Percentiles rank a stretch among this genome's conserved stretches.
Evolutionary conservation across 2,888 invertebrate genomes (phyloP).

Genomic region (Volucella bombylans): DNA sequence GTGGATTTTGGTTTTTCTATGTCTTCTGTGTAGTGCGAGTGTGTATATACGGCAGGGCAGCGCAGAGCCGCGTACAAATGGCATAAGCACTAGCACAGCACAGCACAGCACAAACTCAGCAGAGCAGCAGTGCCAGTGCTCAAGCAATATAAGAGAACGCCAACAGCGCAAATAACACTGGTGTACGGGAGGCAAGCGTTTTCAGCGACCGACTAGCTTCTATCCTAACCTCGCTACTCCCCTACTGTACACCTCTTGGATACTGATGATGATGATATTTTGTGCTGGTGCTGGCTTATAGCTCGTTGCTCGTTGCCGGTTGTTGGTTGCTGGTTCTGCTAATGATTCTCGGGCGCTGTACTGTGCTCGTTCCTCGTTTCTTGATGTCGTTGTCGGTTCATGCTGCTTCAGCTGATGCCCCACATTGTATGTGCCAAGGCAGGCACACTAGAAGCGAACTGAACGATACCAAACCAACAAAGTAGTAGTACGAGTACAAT

Average conservation of each 20-base stretch:
- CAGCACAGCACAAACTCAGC: conserved; percentile 39
- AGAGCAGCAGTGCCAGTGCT: conserved; percentile 70
- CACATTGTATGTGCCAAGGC: conserved; percentile 34
- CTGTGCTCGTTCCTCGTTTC: no score
- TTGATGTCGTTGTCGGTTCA: conserved; percentile 37
- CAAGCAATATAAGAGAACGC: conserved; percentile 77
- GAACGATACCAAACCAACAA: conserved; percentile 41
- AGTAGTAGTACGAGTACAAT: conserved; percentile 51
- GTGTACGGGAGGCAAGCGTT: conserved; percentile 80
- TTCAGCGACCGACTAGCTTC: conserved; percentile 78
- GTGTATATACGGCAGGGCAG: conserved; percentile 1
- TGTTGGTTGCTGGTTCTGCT: conserved; percentile 20
- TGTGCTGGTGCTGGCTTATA: conserved; percentile 14
- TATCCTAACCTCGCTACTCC: conserved; percentile 40
- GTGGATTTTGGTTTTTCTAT: conserved; percentile 65
- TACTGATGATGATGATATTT: conserved; percentile 24
- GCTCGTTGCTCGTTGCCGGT: neutral
- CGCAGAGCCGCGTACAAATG: conserved; percentile 42
- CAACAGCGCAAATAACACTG: conserved; percentile 78
- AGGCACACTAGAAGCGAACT: neutral
- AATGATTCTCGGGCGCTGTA: conserved; percentile 26
- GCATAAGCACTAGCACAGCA: conserved; percentile 43
- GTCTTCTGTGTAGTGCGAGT: conserved; percentile 33
- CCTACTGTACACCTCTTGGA: neutral
- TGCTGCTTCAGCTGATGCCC: conserved; percentile 72